Conservation (phyloP, 2,797 vertebrate species). For the Microcaecilia unicolor region DNA sequence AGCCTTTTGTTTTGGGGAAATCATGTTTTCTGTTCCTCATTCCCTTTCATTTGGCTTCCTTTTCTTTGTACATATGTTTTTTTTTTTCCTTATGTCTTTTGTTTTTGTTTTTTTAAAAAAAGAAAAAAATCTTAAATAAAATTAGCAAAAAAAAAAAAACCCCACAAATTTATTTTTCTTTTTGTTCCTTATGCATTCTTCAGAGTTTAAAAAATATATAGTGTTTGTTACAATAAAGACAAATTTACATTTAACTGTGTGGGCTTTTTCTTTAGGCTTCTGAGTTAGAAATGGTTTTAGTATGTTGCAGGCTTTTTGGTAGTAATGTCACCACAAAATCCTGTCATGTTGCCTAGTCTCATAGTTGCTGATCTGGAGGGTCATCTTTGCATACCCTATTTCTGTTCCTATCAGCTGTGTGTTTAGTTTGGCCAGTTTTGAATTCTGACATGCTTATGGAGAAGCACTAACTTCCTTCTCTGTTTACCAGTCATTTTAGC, state of each 20-base stretch:
- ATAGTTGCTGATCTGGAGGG: too few species aligned
- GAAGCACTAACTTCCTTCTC: too few species aligned
- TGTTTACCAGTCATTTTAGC: too few species aligned
- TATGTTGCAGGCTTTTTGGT: too few species aligned
- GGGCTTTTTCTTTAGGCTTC: fast-evolving
- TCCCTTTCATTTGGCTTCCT: conserved; percentile 24
- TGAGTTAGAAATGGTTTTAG: too few species aligned
- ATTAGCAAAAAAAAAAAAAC: conserved; percentile 7
- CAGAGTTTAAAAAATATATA: conserved; percentile 22
- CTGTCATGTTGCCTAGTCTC: too few species aligned
- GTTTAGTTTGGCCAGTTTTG: too few species aligned
- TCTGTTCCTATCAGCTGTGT: too few species aligned
- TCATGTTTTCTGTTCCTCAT: conserved; percentile 24
- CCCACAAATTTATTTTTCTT: conserved; percentile 18
- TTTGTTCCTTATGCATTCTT: conserved; percentile 20
- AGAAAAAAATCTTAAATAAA: too few species aligned
- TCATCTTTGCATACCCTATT: too few species aligned
- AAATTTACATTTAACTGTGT: conserved; percentile 29
- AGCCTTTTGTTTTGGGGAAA: conserved; percentile 30
- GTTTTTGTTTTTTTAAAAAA: conserved; percentile 12
- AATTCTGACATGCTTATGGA: too few species aligned
- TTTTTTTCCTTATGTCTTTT: conserved; percentile 25
- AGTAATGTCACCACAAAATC: too few species aligned
- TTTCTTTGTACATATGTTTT: conserved; percentile 36
- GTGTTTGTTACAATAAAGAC: conserved; percentile 39